Percentiles rank a stretch among this genome's conserved stretches.
Conservation (phyloP, 2,888 invertebrate genomes). For the Gryllus longicercus region DNA sequence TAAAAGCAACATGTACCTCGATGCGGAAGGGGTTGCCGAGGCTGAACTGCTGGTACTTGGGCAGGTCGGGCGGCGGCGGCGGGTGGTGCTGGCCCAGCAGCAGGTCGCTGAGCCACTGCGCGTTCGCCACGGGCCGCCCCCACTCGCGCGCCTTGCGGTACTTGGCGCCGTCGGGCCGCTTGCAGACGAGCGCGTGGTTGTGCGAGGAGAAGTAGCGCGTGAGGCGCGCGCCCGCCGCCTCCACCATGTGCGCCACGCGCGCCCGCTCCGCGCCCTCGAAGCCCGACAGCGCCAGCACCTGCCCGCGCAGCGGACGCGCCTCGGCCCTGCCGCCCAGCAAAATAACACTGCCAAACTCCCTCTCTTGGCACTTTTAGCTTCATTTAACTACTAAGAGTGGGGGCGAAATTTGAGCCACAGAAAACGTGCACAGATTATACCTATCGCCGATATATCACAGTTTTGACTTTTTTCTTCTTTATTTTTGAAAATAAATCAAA, state of each 20-base stretch:
- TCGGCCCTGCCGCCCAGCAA: conserved; percentile 49
- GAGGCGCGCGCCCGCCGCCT: conserved; percentile 80
- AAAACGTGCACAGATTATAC: no score
- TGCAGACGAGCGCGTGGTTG: conserved; percentile 53
- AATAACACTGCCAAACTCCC: no score
- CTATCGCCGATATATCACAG: no score
- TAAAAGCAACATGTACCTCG: conserved; percentile 50
- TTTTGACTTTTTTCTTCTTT: no score
- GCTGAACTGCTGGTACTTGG: conserved; percentile 85
- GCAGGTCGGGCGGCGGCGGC: conserved; percentile 65
- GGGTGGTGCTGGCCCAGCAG: conserved; percentile 71
- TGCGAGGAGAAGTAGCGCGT: conserved; percentile 54
- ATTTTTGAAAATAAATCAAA: no score
- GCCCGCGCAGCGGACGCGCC: conserved; percentile 54
- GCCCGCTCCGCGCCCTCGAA: conserved; percentile 84
- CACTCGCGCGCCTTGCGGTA: conserved; percentile 87
- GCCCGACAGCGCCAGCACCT: conserved; percentile 79
- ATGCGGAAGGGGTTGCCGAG: conserved; percentile 76
- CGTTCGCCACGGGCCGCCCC: conserved; percentile 87
- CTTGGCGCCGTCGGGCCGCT: conserved; percentile 80
- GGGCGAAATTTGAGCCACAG: no score
- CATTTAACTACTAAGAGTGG: no score
- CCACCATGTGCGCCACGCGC: conserved; percentile 78
- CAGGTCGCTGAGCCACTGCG: conserved; percentile 89
- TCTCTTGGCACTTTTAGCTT: no score